These are phyloP conservation scores for Automeris io DNA, from an alignment of 2,888 invertebrate genomes.

Conservation along the genomic window DNA sequence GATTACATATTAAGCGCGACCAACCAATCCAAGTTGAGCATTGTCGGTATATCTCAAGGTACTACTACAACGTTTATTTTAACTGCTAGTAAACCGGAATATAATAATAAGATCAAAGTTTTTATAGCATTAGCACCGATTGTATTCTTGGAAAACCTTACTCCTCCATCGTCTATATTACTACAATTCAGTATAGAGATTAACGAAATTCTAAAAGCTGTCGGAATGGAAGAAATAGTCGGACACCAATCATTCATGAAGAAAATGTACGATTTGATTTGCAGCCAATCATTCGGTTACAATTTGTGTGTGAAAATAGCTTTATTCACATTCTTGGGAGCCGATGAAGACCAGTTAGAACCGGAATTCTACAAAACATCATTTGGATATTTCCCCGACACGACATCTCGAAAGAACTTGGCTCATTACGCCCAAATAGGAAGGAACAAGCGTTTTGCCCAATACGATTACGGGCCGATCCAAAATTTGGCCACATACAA, in stretches of 20 bases:
- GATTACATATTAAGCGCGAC: constrained; percentile 51
- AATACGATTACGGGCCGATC: constrained; percentile 34
- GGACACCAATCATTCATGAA: constrained; percentile 19
- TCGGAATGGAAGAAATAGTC: constrained; percentile 17
- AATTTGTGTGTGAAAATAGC: constrained; percentile 20
- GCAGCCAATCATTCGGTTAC: constrained; percentile 22
- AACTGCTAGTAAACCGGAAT: constrained; percentile 60
- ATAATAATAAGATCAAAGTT: constrained; percentile 66
- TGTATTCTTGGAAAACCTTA: constrained; percentile 13
- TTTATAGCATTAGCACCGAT: constrained; percentile 21
- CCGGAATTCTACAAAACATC: constrained; percentile 21
- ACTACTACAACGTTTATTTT: constrained; percentile 71
- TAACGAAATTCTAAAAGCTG: constrained; percentile 13
- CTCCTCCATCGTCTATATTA: constrained; percentile 7
- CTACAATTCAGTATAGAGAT: constrained; percentile 18
- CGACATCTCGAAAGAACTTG: constrained; percentile 34
- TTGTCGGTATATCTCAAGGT: constrained; percentile 82
- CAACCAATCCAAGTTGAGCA: constrained; percentile 68
- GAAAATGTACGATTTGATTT: constrained; percentile 20
- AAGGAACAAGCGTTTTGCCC: constrained; percentile 23
- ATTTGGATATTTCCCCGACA: constrained; percentile 33
- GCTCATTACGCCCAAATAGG: constrained; percentile 33
- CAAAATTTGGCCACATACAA: constrained; percentile 30
- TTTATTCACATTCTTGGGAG: constrained; percentile 21
- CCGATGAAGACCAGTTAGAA: constrained; percentile 25